Evolutionary conservation across 1,140 invertebrate genomes (phyloP).

Genomic region (Lepidotrigona ventralis): DNA sequence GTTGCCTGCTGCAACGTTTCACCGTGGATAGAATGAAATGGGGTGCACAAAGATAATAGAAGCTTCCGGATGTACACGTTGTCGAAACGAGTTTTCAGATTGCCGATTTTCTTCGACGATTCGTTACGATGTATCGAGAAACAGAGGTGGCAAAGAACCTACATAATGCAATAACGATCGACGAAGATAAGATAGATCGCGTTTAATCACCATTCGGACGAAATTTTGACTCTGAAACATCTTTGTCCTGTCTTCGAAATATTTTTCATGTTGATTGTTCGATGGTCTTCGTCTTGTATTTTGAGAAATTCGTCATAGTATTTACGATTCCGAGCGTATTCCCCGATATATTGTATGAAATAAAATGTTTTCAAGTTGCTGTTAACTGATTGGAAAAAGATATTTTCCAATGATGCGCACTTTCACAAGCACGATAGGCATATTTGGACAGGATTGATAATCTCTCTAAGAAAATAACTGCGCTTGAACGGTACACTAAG

Average conservation of each 20-base stretch:
- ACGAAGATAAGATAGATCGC: constrained; percentile 20
- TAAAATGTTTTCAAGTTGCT: too few relatives aligned
- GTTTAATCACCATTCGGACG: neutral
- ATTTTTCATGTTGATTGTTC: constrained; percentile 11
- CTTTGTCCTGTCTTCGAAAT: constrained; percentile 15
- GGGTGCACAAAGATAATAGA: constrained; percentile 18
- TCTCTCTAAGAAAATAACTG: too few relatives aligned
- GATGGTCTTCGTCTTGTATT: neutral
- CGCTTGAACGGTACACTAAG: too few relatives aligned
- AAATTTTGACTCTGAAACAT: constrained; percentile 23
- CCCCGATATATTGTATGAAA: too few relatives aligned
- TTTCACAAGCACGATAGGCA: too few relatives aligned
- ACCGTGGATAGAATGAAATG: constrained; percentile 38
- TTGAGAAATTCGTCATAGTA: neutral
- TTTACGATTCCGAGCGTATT: neutral
- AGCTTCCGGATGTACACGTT: constrained; percentile 28
- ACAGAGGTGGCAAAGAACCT: constrained; percentile 20
- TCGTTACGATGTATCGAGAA: constrained; percentile 30
- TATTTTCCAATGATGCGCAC: too few relatives aligned
- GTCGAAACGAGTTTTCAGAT: too few relatives aligned
- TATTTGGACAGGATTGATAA: too few relatives aligned
- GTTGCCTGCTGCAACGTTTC: constrained; percentile 23
- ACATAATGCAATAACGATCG: neutral
- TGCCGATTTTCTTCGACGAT: constrained; percentile 19
- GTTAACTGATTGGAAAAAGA: too few relatives aligned